Evolutionary conservation across 2,113 vertebrate species (phyloP).

Genomic region (Dermatemys mawii): DNA sequence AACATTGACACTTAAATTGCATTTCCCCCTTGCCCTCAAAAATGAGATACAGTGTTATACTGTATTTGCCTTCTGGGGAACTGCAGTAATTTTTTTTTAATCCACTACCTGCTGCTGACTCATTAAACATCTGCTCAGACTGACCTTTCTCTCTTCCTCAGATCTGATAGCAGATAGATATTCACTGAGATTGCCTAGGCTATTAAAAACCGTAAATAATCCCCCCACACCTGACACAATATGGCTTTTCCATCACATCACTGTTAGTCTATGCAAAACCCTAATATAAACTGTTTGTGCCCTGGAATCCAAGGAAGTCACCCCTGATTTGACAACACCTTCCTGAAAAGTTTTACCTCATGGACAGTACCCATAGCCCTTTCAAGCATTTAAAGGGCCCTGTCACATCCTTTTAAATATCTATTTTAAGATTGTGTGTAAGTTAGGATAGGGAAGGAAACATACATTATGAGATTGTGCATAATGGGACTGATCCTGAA

Average conservation of each 20-base stretch:
- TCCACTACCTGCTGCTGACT: slow-evolving; percentile 1
- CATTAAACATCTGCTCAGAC: slow-evolving; percentile 10
- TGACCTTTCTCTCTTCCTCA: neutral
- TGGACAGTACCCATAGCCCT: neutral
- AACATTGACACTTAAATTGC: slow-evolving; percentile 11
- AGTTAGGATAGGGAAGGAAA: neutral
- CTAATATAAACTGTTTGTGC: slow-evolving; percentile 14
- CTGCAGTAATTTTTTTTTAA: neutral
- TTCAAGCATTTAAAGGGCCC: neutral
- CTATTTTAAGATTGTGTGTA: neutral
- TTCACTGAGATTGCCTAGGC: neutral
- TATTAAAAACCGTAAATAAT: neutral
- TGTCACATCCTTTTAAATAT: neutral
- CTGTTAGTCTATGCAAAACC: neutral
- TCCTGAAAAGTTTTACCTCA: neutral
- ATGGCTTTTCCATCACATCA: neutral
- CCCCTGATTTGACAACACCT: neutral
- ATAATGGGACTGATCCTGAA: neutral
- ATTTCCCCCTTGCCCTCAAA: slow-evolving; percentile 29
- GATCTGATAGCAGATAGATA: slow-evolving; percentile 6
- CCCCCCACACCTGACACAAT: neutral
- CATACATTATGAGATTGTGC: neutral
- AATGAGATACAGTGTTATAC: slow-evolving; percentile 15
- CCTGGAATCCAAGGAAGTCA: neutral
- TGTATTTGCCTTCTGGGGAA: slow-evolving; percentile 33